phyloP scores from a whole-genome alignment of 2,888 invertebrate genomes.

The Tenthredo livida region DNA sequence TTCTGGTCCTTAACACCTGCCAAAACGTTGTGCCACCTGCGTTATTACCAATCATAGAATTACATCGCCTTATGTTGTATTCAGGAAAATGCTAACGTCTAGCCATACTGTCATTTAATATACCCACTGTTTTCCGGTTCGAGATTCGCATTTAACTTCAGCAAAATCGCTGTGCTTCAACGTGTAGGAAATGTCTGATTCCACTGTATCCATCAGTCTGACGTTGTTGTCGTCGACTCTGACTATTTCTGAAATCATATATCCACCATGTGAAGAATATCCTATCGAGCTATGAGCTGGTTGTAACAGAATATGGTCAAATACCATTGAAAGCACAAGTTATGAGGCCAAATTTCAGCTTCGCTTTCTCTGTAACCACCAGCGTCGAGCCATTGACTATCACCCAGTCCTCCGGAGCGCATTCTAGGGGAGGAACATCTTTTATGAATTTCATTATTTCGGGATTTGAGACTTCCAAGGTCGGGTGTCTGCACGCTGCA shows the following conservation, averaged over 20 bases:
- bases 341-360: conserved; percentile 75
- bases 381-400: conserved; percentile 80
- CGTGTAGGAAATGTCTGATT: conserved; percentile 81
- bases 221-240: conserved; percentile 84
- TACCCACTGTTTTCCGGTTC: conserved; percentile 77
- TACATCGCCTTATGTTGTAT: conserved; percentile 2
- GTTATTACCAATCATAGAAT: conserved; percentile 5
- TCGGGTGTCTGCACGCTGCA: conserved; percentile 83
- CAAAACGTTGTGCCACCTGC: conserved; percentile 84
- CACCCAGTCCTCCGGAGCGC: conserved; percentile 89
- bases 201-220: conserved; percentile 80
- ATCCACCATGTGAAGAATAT: neutral
- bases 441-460: conserved; percentile 88
- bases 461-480: conserved; percentile 84
- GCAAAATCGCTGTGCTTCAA: conserved; percentile 87
- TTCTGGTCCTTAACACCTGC: conserved; percentile 82
- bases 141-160: conserved; percentile 83
- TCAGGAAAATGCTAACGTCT: neutral
- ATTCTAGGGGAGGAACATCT: conserved; percentile 83
- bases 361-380: conserved; percentile 79
- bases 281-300: neutral
- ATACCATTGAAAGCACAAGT: conserved; percentile 73
- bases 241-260: conserved; percentile 83
- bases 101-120: neutral
- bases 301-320: neutral